These are phyloP conservation scores for Ligdia adustata DNA, from an alignment of 2,888 invertebrate species.

Conservation along the genomic window DNA sequence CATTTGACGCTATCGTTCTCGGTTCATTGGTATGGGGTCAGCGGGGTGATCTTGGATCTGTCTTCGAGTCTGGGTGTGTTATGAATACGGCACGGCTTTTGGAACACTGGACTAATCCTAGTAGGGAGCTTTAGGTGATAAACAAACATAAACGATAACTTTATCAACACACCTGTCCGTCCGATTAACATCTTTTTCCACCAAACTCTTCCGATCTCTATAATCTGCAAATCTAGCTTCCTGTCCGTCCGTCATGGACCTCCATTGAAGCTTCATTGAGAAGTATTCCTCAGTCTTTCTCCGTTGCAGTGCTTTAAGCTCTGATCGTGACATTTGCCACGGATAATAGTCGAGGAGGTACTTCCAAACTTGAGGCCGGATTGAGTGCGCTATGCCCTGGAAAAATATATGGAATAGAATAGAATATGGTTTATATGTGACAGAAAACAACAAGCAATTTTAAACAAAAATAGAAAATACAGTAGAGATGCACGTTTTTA, in stretches of 20 bases:
- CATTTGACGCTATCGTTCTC: too few species aligned
- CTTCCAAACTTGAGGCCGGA: conserved; percentile 96
- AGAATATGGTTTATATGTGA: too few species aligned
- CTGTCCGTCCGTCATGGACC: conserved; percentile 93
- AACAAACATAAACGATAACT: too few species aligned
- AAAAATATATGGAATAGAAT: conserved; percentile 29
- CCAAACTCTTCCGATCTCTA: conserved; percentile 95
- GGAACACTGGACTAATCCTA: too few species aligned
- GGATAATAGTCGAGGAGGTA: conserved; percentile 94
- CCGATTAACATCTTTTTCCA: conserved; percentile 98
- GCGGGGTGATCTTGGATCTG: too few species aligned
- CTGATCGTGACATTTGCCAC: conserved; percentile 90
- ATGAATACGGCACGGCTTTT: too few species aligned
- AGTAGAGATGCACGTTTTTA: too few species aligned
- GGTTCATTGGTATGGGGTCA: too few species aligned
- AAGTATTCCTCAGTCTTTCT: conserved; percentile 94
- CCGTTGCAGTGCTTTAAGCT: conserved; percentile 88
- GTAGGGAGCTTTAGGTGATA: too few species aligned
- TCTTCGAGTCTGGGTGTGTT: too few species aligned
- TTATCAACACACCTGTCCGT: conserved; percentile 95
- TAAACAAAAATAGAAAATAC: too few species aligned
- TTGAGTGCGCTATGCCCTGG: conserved; percentile 90
- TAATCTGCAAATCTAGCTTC: conserved; percentile 93
- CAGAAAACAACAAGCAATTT: too few species aligned
- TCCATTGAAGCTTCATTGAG: conserved; percentile 98